Evolutionary conservation across 1,140 invertebrate genomes (phyloP).

Genomic region (Drosophila nigrodunni): DNA sequence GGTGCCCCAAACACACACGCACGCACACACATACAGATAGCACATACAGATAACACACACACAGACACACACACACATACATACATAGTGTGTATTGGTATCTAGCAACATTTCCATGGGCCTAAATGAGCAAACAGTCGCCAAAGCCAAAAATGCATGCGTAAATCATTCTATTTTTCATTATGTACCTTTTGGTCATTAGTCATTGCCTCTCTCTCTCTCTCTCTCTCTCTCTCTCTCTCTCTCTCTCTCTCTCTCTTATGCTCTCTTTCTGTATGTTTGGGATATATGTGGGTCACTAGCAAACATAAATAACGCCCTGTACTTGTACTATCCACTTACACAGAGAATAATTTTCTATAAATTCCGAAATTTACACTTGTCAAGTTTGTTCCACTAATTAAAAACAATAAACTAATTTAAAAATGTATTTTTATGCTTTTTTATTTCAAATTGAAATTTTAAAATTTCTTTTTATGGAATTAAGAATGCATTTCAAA

Average conservation of each 20-base stretch:
- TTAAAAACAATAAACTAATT: too few species aligned
- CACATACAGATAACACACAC: conserved; percentile 9
- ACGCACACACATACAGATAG: conserved; percentile 32
- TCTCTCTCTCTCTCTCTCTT: not conserved
- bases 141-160: not conserved
- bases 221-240: not conserved
- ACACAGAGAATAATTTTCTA: conserved; percentile 24
- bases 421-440: too few species aligned
- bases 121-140: not conserved
- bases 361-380: too few species aligned
- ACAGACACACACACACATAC: conserved; percentile 6
- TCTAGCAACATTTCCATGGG: conserved; percentile 8
- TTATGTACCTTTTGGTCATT: conserved; percentile 50
- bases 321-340: conserved; percentile 23
- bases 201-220: conserved; percentile 9
- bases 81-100: not conserved
- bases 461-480: too few species aligned
- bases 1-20: conserved; percentile 55
- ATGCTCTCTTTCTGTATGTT: conserved; percentile 6
- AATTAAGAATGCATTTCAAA: too few species aligned
- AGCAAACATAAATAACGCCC: conserved; percentile 65
- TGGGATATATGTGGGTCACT: conserved; percentile 57
- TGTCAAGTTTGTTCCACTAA: too few species aligned
- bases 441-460: too few species aligned
- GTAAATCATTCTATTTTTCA: conserved; percentile 44